These are phyloP conservation scores for Pionites leucogaster DNA, from an alignment of 2,113 vertebrate species.

Conservation along the genomic window DNA sequence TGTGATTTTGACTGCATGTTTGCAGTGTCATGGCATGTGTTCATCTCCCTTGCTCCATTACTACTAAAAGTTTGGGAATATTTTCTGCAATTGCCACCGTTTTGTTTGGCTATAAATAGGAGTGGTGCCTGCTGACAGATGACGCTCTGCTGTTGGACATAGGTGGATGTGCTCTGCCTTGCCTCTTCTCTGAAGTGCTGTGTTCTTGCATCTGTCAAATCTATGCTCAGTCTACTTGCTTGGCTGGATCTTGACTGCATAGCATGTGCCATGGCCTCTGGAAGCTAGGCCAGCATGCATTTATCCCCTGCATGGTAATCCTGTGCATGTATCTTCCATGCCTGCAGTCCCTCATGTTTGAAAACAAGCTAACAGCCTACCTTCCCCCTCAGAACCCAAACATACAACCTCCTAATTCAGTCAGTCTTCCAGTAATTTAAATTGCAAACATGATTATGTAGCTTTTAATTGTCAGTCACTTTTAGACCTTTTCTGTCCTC, in stretches of 20 bases:
- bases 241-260: not conserved
- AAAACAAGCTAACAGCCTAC: not conserved
- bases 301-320: not conserved
- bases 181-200: not conserved
- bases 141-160: not conserved
- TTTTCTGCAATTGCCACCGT: accelerated
- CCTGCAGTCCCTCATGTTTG: not conserved
- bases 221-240: not conserved
- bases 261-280: not conserved
- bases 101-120: not conserved
- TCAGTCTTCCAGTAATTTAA: conserved; percentile 17
- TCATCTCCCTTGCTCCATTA: not conserved
- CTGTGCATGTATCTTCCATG: not conserved
- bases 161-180: not conserved
- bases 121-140: not conserved
- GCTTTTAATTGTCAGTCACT: conserved; percentile 60
- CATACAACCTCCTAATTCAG: not conserved
- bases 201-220: not conserved
- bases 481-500: conserved; percentile 51
- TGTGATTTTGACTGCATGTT: not conserved
- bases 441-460: conserved; percentile 20
- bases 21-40: not conserved
- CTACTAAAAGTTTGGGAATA: not conserved
- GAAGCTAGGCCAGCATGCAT: not conserved
- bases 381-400: not conserved